Conservation (phyloP, 2,797 vertebrate species). For the Acridotheres tristis region DNA sequence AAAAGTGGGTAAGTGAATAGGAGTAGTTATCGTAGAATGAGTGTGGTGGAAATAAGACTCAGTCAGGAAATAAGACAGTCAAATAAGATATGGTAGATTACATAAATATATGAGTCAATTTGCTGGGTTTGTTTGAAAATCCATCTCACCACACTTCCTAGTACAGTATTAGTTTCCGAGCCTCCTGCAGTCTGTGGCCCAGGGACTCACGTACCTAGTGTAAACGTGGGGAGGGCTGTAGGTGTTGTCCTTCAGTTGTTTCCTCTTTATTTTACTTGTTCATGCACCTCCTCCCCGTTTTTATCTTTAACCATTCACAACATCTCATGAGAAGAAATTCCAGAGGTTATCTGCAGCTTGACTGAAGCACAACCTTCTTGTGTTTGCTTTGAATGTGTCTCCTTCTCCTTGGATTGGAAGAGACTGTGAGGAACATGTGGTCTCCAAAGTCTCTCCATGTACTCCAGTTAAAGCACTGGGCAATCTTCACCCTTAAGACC, state of each 20-base stretch:
- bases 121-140: background rate
- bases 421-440: background rate
- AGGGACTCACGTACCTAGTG: background rate
- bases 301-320: background rate
- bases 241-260: background rate
- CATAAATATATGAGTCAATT: background rate
- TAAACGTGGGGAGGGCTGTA: rapidly evolving
- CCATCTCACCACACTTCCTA: background rate
- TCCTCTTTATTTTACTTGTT: background rate
- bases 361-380: background rate
- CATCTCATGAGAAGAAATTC: background rate
- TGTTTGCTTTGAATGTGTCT: background rate
- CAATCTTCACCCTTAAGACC: background rate
- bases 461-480: background rate
- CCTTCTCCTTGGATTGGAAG: background rate
- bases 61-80: background rate
- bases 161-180: rapidly evolving
- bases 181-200: background rate
- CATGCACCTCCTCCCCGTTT: background rate
- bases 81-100: background rate
- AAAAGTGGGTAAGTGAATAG: background rate
- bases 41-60: background rate
- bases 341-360: background rate
- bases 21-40: background rate
- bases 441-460: background rate